phyloP scores from a whole-genome alignment of 2,888 invertebrate species.

The Acrobasis consociella region DNA sequence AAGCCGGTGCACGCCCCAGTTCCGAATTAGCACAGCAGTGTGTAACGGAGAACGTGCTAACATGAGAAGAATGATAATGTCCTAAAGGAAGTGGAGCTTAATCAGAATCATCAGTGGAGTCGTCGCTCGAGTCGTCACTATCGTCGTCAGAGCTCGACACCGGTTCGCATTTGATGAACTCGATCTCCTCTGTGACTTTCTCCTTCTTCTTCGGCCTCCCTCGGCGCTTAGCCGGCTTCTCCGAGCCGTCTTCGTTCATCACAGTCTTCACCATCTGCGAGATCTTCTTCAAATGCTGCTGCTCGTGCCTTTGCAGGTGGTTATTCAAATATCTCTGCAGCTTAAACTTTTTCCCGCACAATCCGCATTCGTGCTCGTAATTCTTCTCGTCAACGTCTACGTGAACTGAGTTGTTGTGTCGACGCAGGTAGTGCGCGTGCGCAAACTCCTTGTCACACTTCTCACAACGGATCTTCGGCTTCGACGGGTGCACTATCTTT shows the following conservation, averaged over 20 bases:
- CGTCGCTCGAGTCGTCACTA: constrained; percentile 46
- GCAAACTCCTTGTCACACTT: constrained; percentile 75
- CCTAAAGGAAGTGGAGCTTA: constrained; percentile 26
- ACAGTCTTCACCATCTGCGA: constrained; percentile 75
- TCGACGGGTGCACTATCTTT: constrained; percentile 71
- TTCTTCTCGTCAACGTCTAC: constrained; percentile 65
- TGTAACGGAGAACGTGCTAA: too few species aligned
- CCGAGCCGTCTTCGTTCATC: constrained; percentile 56
- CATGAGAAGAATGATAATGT: background rate
- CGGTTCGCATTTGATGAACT: constrained; percentile 76
- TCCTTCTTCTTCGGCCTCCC: constrained; percentile 46
- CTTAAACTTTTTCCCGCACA: constrained; percentile 74
- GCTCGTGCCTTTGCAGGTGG: constrained; percentile 71
- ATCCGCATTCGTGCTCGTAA: constrained; percentile 67
- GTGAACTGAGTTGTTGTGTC: constrained; percentile 70
- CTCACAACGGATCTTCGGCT: constrained; percentile 68
- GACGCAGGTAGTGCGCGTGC: constrained; percentile 66
- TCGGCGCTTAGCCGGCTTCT: constrained; percentile 41
- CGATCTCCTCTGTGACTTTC: constrained; percentile 56
- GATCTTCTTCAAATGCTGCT: constrained; percentile 70
- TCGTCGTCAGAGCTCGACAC: constrained; percentile 63
- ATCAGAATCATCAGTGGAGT: constrained; percentile 43
- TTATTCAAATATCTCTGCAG: constrained; percentile 69
- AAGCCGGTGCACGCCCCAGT: too few species aligned
- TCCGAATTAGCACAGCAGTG: too few species aligned